These are phyloP conservation scores for Drosophila kambysellisi DNA, from an alignment of 2,888 invertebrate species.

Conservation along the genomic window DNA sequence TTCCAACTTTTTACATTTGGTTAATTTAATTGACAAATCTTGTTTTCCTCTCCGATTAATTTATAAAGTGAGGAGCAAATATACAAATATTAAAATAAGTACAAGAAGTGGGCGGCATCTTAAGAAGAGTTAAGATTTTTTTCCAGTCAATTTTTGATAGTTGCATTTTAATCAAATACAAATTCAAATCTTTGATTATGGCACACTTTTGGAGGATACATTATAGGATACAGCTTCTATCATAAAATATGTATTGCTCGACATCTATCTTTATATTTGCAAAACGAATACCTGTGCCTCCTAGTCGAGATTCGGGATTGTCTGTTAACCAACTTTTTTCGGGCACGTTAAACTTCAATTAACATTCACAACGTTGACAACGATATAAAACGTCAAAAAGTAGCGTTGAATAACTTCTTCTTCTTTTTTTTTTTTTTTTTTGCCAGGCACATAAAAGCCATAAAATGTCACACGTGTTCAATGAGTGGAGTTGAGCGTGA, in stretches of 20 bases:
- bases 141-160: background rate
- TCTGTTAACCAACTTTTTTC: conserved; percentile 15
- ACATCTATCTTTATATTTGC: conserved; percentile 1
- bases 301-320: background rate
- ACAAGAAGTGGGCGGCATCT: background rate
- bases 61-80: background rate
- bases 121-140: background rate
- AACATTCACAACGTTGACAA: conserved; percentile 46
- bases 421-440: background rate
- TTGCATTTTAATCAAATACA: background rate
- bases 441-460: conserved; percentile 61
- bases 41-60: background rate
- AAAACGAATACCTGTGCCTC: conserved; percentile 1
- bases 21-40: background rate
- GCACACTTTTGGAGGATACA: background rate
- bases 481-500: conserved; percentile 7
- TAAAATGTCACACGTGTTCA: conserved; percentile 64
- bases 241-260: background rate
- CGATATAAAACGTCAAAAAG: conserved; percentile 47
- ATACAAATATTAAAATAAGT: background rate
- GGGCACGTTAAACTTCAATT: conserved; percentile 58
- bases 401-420: conserved; percentile 27
- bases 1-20: background rate
- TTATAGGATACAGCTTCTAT: background rate
- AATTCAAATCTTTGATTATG: background rate